Conservation (phyloP, 2,113 vertebrate species). For the Trinectes maculatus region DNA sequence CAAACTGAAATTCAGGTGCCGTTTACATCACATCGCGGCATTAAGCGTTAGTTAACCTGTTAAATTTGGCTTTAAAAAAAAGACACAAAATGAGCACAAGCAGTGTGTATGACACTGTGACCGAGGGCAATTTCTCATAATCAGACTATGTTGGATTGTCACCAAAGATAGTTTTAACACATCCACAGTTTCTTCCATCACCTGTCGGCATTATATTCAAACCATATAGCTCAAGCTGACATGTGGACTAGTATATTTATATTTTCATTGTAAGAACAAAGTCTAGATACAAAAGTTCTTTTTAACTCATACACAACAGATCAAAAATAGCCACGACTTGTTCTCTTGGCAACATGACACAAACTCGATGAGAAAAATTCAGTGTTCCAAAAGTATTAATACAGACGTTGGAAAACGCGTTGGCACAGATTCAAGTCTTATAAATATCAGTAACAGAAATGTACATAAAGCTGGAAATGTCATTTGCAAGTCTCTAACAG, state of each 20-base stretch:
- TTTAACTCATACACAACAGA: background rate
- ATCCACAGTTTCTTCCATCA: background rate
- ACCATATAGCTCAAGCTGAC: background rate
- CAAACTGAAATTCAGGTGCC: background rate
- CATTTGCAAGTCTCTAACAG: no score
- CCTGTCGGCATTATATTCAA: background rate
- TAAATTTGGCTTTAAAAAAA: background rate
- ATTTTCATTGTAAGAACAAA: background rate
- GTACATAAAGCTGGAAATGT: background rate
- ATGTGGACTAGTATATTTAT: background rate
- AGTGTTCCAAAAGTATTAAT: constrained; percentile 24
- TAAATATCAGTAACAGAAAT: background rate
- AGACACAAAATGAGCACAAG: background rate
- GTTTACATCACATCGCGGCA: constrained; percentile 6
- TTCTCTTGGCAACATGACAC: constrained; percentile 49
- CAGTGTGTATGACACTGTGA: background rate
- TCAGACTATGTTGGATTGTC: no score
- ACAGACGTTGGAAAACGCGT: constrained; percentile 21
- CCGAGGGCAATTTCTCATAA: background rate
- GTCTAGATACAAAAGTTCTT: background rate
- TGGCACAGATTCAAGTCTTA: background rate
- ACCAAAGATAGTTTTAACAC: background rate
- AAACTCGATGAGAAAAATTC: constrained; percentile 4
- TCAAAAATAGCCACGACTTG: constrained; percentile 19
- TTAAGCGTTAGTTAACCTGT: background rate